Percentiles rank a stretch among this genome's conserved stretches.
Conservation (phyloP, 2,888 invertebrate genomes). For the Tachina grossa region DNA sequence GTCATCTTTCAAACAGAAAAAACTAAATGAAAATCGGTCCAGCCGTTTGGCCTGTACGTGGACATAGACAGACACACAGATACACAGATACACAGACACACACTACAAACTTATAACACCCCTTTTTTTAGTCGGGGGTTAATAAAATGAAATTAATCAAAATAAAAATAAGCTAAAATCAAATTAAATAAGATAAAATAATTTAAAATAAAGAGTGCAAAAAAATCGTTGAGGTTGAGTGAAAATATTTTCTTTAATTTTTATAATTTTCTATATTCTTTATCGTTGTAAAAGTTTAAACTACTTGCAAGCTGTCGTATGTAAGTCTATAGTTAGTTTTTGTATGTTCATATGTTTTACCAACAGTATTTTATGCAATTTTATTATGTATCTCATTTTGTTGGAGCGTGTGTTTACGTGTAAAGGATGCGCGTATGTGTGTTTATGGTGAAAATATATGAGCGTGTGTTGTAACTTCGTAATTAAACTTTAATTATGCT, state of each 20-base stretch:
- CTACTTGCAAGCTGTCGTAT: slow-evolving; percentile 45
- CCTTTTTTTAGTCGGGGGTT: no score
- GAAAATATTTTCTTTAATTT: neutral
- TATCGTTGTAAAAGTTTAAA: slow-evolving; percentile 38
- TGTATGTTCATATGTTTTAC: neutral
- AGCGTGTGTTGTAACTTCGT: slow-evolving; percentile 64
- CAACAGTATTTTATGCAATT: slow-evolving; percentile 51
- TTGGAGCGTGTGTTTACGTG: neutral
- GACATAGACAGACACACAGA: no score
- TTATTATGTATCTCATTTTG: slow-evolving; percentile 16
- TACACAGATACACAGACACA: no score
- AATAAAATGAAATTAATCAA: no score
- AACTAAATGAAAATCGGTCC: no score
- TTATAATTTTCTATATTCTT: slow-evolving; percentile 14
- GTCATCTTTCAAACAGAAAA: no score
- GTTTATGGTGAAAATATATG: neutral
- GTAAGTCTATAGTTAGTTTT: slow-evolving; percentile 27
- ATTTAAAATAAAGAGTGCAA: neutral
- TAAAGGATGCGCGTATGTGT: neutral
- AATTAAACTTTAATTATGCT: slow-evolving; percentile 74
- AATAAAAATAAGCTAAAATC: no score
- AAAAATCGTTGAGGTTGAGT: neutral
- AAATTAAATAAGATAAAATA: no score
- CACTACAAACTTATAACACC: no score
- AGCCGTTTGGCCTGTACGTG: no score